phyloP scores from a whole-genome alignment of 2,113 vertebrate species.

The Tetraodon nigroviridis region DNA sequence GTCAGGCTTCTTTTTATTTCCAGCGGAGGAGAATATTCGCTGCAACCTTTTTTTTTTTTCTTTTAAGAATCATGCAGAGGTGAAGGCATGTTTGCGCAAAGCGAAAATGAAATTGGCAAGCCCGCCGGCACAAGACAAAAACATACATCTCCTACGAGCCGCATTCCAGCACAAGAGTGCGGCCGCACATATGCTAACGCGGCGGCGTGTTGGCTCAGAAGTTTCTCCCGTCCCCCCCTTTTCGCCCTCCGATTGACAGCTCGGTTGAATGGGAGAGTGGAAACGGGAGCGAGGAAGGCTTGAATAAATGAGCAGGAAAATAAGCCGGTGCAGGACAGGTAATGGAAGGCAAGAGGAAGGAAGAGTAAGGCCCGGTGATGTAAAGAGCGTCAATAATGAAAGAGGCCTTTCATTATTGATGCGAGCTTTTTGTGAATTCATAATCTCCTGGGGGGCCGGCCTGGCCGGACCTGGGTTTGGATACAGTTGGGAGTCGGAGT shows the following conservation, averaged over 20 bases:
- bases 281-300: conserved; percentile 25
- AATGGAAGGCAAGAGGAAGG: conserved; percentile 61
- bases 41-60: conserved; percentile 4
- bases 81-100: conserved; percentile 20
- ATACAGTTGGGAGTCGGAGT: conserved; percentile 10
- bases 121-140: conserved; percentile 12
- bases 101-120: conserved; percentile 26
- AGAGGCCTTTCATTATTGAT: conserved; percentile 63
- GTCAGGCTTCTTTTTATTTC: conserved; percentile 1
- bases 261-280: conserved; percentile 1
- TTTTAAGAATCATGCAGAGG: conserved; percentile 7
- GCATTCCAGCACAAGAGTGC: conserved; percentile 6
- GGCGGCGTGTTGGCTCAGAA: neutral
- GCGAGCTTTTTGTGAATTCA: conserved; percentile 61
- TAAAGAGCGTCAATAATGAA: conserved; percentile 72
- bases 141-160: conserved; percentile 14
- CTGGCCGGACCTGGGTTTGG: conserved; percentile 17
- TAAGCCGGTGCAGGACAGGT: conserved; percentile 66
- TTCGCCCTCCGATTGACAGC: conserved; percentile 41
- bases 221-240: conserved; percentile 24
- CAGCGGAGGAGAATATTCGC: neutral
- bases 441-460: conserved; percentile 27
- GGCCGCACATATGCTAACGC: conserved; percentile 16
- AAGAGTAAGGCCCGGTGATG: conserved; percentile 59
- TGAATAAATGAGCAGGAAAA: conserved; percentile 71